Evolutionary conservation across 2,888 invertebrate species (phyloP).

Genomic region (Podabrus alpinus): DNA sequence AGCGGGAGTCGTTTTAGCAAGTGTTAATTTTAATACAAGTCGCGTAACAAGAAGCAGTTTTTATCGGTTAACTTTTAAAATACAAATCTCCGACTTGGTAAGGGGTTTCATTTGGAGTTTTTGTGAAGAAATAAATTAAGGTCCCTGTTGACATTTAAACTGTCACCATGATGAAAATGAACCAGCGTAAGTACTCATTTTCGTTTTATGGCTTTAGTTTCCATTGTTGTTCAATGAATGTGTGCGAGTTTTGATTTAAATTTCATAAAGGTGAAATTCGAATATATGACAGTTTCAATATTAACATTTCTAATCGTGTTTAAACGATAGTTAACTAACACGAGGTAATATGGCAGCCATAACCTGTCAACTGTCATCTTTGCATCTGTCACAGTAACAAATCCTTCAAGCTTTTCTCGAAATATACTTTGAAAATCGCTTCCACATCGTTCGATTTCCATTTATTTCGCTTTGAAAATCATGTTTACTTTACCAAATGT

Average conservation of each 20-base stretch:
- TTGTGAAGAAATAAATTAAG: neutral
- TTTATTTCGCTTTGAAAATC: neutral
- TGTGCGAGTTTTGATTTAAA: neutral
- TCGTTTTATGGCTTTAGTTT: neutral
- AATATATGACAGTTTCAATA: neutral
- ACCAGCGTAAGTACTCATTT: slow-evolving; percentile 8
- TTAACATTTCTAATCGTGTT: neutral
- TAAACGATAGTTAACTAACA: slow-evolving; percentile 16
- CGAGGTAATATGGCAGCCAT: slow-evolving; percentile 38
- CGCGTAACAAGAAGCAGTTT: neutral
- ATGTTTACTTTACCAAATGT: neutral
- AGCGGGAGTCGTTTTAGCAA: neutral
- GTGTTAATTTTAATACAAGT: neutral
- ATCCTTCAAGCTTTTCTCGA: neutral
- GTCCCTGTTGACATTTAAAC: neutral
- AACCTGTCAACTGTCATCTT: slow-evolving; percentile 34
- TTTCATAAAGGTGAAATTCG: neutral
- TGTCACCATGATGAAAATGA: neutral
- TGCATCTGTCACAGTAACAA: slow-evolving; percentile 12
- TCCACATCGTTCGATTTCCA: neutral
- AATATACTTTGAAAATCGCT: neutral
- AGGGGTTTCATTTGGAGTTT: neutral
- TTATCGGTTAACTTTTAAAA: neutral
- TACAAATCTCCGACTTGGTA: neutral
- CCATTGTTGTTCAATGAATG: neutral